Evolutionary conservation across 37 sponge, comb jelly and placozoan genomes (phyloP).

Genomic region (Geodia barretti): DNA sequence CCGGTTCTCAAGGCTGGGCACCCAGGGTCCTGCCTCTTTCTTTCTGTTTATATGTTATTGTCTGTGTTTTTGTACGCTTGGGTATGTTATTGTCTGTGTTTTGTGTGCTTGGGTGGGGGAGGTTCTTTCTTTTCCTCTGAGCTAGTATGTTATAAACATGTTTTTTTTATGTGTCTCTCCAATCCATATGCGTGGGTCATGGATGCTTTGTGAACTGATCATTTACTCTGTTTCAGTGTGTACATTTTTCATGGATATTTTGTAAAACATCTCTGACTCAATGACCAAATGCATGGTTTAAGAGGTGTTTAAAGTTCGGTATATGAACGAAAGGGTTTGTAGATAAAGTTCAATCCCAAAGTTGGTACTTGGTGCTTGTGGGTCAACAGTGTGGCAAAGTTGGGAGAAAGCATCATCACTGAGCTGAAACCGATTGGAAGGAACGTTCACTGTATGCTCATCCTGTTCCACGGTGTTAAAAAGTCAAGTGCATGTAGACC

Average conservation of each 20-base stretch:
- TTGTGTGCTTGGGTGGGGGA: neutral
- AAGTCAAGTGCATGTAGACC: constrained; percentile 29
- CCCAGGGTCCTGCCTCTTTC: neutral
- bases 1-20: neutral
- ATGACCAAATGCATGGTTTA: no score
- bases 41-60: no score
- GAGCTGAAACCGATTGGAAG: neutral
- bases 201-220: constrained; percentile 6
- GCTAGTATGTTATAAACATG: neutral
- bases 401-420: neutral
- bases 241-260: no score
- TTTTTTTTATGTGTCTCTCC: neutral
- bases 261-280: no score
- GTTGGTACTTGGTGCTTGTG: neutral
- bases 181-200: constrained; percentile 12
- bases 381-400: neutral
- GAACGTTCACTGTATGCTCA: neutral
- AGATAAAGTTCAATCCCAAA: neutral
- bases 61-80: neutral
- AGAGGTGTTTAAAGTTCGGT: no score
- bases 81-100: neutral
- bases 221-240: neutral
- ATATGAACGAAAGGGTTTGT: neutral
- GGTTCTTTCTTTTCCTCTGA: neutral
- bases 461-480: neutral